These are phyloP conservation scores for Oegoconia quadripuncta DNA, from an alignment of 2,888 invertebrate species.

Conservation along the genomic window DNA sequence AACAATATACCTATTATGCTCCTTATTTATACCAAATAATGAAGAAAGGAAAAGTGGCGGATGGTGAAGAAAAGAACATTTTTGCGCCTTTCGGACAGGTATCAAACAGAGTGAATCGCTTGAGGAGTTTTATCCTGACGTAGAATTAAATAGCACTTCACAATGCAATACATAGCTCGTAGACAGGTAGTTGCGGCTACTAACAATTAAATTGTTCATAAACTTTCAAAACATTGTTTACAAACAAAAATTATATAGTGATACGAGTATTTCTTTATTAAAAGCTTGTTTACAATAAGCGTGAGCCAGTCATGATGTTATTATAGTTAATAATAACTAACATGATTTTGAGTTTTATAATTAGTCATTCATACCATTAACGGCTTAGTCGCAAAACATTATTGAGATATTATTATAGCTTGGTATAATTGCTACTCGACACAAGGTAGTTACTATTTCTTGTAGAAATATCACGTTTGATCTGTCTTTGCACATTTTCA, in stretches of 20 bases:
- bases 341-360: neutral
- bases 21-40: conserved; percentile 36
- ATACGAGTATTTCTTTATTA: no score
- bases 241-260: no score
- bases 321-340: neutral
- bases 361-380: neutral
- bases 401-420: neutral
- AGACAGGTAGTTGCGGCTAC: neutral
- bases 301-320: neutral
- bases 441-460: neutral
- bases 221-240: no score
- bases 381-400: neutral
- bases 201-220: no score
- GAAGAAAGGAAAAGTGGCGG: conserved; percentile 88
- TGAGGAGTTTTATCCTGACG: neutral
- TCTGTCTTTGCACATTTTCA: no score
- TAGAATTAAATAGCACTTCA: neutral
- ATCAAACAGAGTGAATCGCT: conserved; percentile 34
- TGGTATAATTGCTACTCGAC: no score
- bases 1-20: conserved; percentile 15
- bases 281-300: neutral
- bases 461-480: neutral
- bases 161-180: conserved; percentile 1
- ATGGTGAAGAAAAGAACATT: conserved; percentile 86
- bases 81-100: conserved; percentile 92